Base-by-base conservation (phyloP, 2,888 invertebrate species). In the Leucozona laternaria region DNA sequence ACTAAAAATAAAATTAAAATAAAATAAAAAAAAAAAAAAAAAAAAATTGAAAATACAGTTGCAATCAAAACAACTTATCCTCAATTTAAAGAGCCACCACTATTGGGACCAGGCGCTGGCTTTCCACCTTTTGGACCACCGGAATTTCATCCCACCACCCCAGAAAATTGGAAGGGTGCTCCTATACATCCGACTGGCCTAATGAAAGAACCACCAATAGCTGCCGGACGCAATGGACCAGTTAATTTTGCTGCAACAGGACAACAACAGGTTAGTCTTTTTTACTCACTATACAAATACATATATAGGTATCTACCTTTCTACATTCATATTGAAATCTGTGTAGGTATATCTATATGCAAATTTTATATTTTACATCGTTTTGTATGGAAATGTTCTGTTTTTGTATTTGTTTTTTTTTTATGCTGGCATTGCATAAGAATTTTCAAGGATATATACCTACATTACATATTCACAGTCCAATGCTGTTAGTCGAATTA, bases 181-280 rank as follows among this genome's bases (percentile, higher is more conserved):
- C 90, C 91, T 70, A 91, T 92, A 84, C 92, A 92, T 90, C 90
- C 91, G 85, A 91, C 94, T 20, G 94, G 94, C 5, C 93, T 95
- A 92, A 94, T 94, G 93, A 95, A 95, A 91, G 95, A 95, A 78
- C 93, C 95, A 89, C 90, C 92, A 88, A 94, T 94, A 0, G 94
- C 94, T 2, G 90, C 92, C 80, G 91, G 92, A 88, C 92, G 93
- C 88, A 93, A 92, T 90, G 92, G 92, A 66, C 91, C 92, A 81
- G 91, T 92, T 60, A 91, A 92, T 88, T 93, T 93, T 88, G 90
- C 92, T 84, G 90, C 91, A 88, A 90, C 91, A 88, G 92, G 91
- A 90, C 92, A 92, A 88, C 91, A 91, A 85, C 93, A 92, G 91
- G 92, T 92, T 88, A 90, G 90, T 89, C n/a, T n/a, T n/a, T 4